Base-by-base conservation (phyloP, 2,113 vertebrate species). In the Bujurquina vittata region DNA sequence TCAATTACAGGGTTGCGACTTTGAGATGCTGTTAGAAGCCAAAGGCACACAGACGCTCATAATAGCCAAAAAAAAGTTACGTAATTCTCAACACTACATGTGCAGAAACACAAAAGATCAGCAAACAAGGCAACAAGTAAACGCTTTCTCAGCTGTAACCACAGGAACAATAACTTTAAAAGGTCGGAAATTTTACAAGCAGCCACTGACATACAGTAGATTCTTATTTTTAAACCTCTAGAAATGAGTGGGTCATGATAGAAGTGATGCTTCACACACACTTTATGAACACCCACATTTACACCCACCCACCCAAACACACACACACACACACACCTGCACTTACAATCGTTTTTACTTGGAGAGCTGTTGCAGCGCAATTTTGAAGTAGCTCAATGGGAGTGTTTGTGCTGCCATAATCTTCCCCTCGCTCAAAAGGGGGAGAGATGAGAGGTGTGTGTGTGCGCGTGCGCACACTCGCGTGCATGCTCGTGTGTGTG, bases 251-350 rank as follows among this genome's bases (percentile, higher is more conserved):
- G 84, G 75, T 91, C 85, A 87, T 43, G 52, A 60, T 79, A 37
- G 46, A 80, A 94, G 85, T 89, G 92, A 91, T 87, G 85, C 90
- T 92, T 87, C 86, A 94, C 79, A 87, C 84, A 84, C 84, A 84
- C 56, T 72, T 78, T 69, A 77, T 23, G n/a, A 75, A 91, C 87
- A 80, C 89, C 90, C 83, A 90, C 84, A 52, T 62, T 52, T 60
- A 74, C 80, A 81, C 78, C n/a, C 54, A 81, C 78, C n/a, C 54
- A 67, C 73, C 49, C 9, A 61, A 31, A 73, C 67, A 54, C 22
- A 49, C 31, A 6, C 14, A 72, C 59, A 69, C 73, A 67, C 14
- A 72, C 59, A 69, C 73, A 67, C 62, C 83, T 89, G 80, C 79
- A 80, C 89, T 76, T 67, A 67, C 20, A 31, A 52, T 63, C 40